Evolutionary conservation across 2,888 invertebrate genomes (phyloP).

Genomic region (Vanessa cardui): DNA sequence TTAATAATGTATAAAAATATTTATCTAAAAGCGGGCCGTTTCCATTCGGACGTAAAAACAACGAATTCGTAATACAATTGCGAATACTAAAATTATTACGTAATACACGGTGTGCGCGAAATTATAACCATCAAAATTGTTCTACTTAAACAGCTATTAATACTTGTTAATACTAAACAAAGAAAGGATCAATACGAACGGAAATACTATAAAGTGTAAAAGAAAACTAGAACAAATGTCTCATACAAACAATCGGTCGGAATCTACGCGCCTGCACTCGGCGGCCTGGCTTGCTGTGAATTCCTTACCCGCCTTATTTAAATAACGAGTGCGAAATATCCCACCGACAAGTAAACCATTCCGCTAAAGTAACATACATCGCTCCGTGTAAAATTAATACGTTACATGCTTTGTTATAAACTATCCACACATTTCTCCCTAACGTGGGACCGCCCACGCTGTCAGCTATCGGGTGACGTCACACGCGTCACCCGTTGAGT

Average conservation of each 20-base stretch:
- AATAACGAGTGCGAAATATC: background rate
- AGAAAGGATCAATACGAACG: slow-evolving; percentile 8
- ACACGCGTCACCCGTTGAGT: background rate
- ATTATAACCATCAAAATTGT: slow-evolving; percentile 12
- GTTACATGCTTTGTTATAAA: background rate
- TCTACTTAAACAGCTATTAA: slow-evolving; percentile 37
- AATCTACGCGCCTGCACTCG: background rate
- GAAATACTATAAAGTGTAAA: slow-evolving; percentile 26
- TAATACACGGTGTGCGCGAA: slow-evolving; percentile 6
- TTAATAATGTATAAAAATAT: slow-evolving; percentile 15
- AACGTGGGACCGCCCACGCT: too few species aligned
- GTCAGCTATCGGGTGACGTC: background rate
- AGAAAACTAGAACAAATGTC: slow-evolving; percentile 12
- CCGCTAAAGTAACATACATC: background rate
- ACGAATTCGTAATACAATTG: background rate
- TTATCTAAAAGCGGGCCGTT: slow-evolving; percentile 25
- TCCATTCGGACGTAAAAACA: slow-evolving; percentile 23
- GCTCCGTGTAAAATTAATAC: background rate
- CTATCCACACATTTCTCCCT: background rate
- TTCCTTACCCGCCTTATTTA: background rate
- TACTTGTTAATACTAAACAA: slow-evolving; percentile 34
- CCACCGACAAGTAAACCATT: background rate
- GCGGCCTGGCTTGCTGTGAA: background rate
- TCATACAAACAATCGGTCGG: background rate
- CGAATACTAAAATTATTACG: slow-evolving; percentile 4